These are phyloP conservation scores for Venusia cambrica DNA, from an alignment of 2,888 invertebrate genomes.

Conservation along the genomic window DNA sequence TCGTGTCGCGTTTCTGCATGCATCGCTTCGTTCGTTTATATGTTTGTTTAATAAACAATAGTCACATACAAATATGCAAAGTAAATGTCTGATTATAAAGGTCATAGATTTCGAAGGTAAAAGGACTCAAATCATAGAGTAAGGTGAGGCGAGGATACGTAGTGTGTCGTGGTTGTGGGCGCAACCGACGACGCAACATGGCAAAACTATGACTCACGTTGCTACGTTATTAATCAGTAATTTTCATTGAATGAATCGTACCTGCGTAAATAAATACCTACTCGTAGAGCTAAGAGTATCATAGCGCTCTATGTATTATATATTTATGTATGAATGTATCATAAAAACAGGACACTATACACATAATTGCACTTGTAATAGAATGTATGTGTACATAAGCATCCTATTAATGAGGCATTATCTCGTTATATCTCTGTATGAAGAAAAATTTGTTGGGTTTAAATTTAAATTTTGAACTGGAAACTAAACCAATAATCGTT, in stretches of 20 bases:
- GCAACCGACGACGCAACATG: constrained; percentile 29
- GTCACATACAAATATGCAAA: constrained; percentile 13
- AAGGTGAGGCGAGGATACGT: constrained; percentile 46
- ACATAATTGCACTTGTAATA: no score
- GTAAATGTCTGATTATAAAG: constrained; percentile 29
- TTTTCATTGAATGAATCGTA: constrained; percentile 27
- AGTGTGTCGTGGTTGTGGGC: constrained; percentile 29
- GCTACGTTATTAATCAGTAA: constrained; percentile 28
- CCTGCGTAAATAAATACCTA: no score
- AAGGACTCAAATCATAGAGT: constrained; percentile 40
- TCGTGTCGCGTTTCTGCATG: neutral
- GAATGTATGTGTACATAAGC: no score
- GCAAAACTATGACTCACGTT: constrained; percentile 26
- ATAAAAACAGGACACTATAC: no score
- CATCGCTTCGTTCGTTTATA: constrained; percentile 2
- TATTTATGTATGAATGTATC: no score
- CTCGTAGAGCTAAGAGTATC: no score
- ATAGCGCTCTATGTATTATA: no score
- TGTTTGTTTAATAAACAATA: constrained; percentile 11
- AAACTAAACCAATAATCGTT: no score
- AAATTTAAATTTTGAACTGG: no score
- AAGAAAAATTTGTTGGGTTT: no score
- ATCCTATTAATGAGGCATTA: no score
- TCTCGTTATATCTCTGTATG: no score
- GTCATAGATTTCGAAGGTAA: constrained; percentile 47